Conservation (phyloP, 1,140 invertebrate species). For the Hypsibius dujardini region DNA sequence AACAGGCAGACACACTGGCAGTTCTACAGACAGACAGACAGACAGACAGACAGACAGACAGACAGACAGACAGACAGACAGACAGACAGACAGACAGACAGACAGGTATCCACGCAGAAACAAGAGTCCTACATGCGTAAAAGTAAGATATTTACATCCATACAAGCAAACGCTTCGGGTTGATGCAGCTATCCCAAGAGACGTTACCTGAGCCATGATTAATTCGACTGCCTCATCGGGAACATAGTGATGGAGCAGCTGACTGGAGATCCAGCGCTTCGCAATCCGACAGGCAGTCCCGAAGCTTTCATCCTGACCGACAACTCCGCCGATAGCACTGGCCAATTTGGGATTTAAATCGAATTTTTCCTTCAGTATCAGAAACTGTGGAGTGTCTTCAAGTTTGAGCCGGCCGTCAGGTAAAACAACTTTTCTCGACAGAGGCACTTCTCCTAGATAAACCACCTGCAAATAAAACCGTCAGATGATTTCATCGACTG, state of each 20-base stretch:
- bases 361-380: conserved; percentile 47
- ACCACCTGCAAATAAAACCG: no score
- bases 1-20: no score
- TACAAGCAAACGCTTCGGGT: no score
- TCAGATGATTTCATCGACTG: no score
- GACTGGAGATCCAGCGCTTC: conserved; percentile 67
- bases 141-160: no score
- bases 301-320: conserved; percentile 51
- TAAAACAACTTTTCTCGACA: conserved; percentile 31
- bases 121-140: no score
- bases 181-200: no score
- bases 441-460: conserved; percentile 33
- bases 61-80: no score
- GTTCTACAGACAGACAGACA: no score
- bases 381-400: conserved; percentile 53
- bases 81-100: no score
- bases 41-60: no score
- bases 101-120: no score
- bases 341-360: conserved; percentile 56
- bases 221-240: conserved; percentile 51
- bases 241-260: conserved; percentile 54
- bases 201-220: conserved; percentile 52
- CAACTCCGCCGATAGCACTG: conserved; percentile 58
- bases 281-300: conserved; percentile 54
- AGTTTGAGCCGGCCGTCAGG: conserved; percentile 48